Base-by-base conservation (phyloP, 2,113 vertebrate species). In the Thalassoma bifasciatum region DNA sequence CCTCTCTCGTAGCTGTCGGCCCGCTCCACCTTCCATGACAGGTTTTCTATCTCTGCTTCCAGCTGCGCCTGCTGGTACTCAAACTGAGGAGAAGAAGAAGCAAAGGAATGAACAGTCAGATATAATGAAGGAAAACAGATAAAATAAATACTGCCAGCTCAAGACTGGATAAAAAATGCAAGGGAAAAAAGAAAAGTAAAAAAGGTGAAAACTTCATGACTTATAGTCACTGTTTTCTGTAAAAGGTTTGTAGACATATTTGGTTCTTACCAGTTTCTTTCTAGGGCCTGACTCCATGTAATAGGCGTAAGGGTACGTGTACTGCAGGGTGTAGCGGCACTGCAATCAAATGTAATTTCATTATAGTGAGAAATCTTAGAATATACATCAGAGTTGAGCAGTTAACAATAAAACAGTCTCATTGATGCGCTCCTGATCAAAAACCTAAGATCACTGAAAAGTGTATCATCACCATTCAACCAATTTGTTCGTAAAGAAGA, bases 31-130 rank as follows among this genome's bases (percentile, higher is more conserved):
- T 99, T 99, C 98, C 98, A 99, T 0, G 98, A 99, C 79, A 99
- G 92, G 91, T 99, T 99, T 89, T 99, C 98, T 22, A 99, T 99
- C 93, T 99, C 98, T 5, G 98, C 98, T 89, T 99, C 98, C 86
- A 99, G 93, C 91, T 99, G 98, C 22, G 98, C 98, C 92, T 99
- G 98, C 91, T 99, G 98, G 91, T 99, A 99, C 90, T 99, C 98
- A 93, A 99, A 99, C 98, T 98, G 87, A 56, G 90, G 63, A 42
- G 16, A 30, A 61, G 60, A 36, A 49, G 12, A 37, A 3, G 14
- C 38, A 19, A 17, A 5, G 57, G 24, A 49, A n/a, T n/a, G n/a
- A n/a, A n/a, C n/a, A 23, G 19, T 7, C 42, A 19, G 14, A 17
- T 7, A 46, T 1, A 14, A 40, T 13, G n/a, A n/a, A n/a, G n/a